Base-by-base conservation (phyloP, 2,113 vertebrate genomes). In the Phylloscopus whistleri region DNA sequence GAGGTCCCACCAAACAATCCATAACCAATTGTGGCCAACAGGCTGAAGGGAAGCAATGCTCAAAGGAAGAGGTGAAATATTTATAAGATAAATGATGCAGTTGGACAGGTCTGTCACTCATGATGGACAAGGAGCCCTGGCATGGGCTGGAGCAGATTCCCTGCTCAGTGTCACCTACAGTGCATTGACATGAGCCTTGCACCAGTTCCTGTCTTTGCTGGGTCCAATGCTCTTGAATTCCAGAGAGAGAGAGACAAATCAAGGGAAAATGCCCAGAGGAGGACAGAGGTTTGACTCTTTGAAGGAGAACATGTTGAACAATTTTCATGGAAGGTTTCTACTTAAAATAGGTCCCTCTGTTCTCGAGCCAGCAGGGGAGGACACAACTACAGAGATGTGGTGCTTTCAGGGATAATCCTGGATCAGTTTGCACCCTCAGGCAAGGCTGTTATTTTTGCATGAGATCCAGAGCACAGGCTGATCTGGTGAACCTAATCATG, bases 11-110 rank as follows among this genome's bases (percentile, higher is more conserved):
- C 46, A 44, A 74, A 33, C 4, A 26, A 18, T 3, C 1, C 7
- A 0, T 23, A n/a, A 82, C 18, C 58, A 89, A 23, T 33, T 39
- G 31, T 4, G 1, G 43, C 39, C 43, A 51, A 14, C 0, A 1
- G 59, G 20, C 41, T 68, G 56, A 59, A 87, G 82, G 23, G n/a
- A 51, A 15, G 16, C 10, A 26, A 19, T 0, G 0, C 33, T 64
- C 41, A 43, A 1, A 26, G 27, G 51, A 89, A 89, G 18, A 84
- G 5, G 30, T 48, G 30, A 66, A 69, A 74, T 11, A 77, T 66
- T 62, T 31, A 2, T 51, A 46, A 26, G 22, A n/a, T 1, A 62
- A 74, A 51, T 20, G 4, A 66, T 49, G 33, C 22, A 35, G 8
- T 2, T 41, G 67, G 31, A 35, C 10, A 56, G 46, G 44, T 59